Conservation (phyloP, 2,113 vertebrate species). For the Ophiodon elongatus region DNA sequence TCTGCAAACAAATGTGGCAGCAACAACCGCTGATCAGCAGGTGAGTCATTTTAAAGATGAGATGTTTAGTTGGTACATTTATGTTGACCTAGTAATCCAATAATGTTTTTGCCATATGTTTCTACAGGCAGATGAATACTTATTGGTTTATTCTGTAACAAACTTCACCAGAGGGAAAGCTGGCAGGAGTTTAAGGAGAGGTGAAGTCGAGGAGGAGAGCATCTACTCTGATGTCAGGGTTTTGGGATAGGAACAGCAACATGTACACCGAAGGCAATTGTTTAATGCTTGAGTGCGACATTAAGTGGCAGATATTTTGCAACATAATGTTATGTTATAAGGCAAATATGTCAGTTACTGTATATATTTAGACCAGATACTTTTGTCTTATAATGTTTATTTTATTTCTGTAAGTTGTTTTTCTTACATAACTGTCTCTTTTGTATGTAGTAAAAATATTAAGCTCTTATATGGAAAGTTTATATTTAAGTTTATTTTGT, state of each 20-base stretch:
- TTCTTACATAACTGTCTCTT: background rate
- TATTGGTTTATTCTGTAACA: constrained; percentile 27
- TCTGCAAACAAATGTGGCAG: background rate
- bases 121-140: constrained; percentile 1
- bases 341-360: background rate
- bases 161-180: background rate
- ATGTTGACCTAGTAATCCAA: background rate
- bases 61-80: background rate
- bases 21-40: background rate
- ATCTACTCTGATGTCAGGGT: constrained; percentile 10
- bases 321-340: background rate
- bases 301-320: background rate
- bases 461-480: background rate
- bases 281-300: background rate
- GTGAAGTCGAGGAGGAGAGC: background rate
- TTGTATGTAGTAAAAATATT: background rate
- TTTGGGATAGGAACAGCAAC: background rate
- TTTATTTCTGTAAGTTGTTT: background rate
- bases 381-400: background rate
- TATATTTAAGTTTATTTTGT: background rate
- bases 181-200: fast-evolving
- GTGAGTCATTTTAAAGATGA: background rate
- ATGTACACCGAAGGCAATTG: background rate
- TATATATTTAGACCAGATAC: background rate
- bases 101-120: background rate